These are phyloP conservation scores for Solea senegalensis DNA, from an alignment of 2,113 vertebrate genomes.

Conservation along the genomic window DNA sequence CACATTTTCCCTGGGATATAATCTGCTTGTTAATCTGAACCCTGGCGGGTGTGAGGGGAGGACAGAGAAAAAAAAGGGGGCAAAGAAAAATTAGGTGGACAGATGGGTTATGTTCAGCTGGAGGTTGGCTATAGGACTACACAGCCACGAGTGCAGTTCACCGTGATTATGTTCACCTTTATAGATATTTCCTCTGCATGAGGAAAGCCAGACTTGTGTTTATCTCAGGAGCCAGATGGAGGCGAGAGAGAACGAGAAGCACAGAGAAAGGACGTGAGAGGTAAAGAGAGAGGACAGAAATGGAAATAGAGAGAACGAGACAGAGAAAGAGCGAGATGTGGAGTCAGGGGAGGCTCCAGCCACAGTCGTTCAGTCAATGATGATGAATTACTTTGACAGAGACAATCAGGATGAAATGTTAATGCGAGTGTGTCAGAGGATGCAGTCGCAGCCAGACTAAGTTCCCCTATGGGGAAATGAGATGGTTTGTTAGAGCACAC, in stretches of 20 bases:
- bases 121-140: slow-evolving; percentile 31
- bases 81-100: slow-evolving; percentile 32
- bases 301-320: slow-evolving; percentile 17
- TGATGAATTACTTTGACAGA: slow-evolving; percentile 80
- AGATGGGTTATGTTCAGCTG: slow-evolving; percentile 63
- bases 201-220: slow-evolving; percentile 60
- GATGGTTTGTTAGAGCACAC: slow-evolving; percentile 54
- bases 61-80: slow-evolving; percentile 12
- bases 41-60: slow-evolving; percentile 24
- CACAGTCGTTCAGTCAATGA: slow-evolving; percentile 61
- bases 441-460: slow-evolving; percentile 66
- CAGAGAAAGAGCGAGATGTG: slow-evolving; percentile 36
- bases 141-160: slow-evolving; percentile 36
- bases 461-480: slow-evolving; percentile 62
- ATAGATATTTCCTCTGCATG: slow-evolving; percentile 60
- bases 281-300: slow-evolving; percentile 21
- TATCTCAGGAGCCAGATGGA: slow-evolving; percentile 71
- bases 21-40: slow-evolving; percentile 73
- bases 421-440: slow-evolving; percentile 70
- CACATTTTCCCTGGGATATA: slow-evolving; percentile 78
- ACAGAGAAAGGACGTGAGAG: slow-evolving; percentile 10
- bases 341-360: slow-evolving; percentile 53
- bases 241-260: slow-evolving; percentile 39
- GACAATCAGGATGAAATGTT: slow-evolving; percentile 80
- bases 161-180: slow-evolving; percentile 50